phyloP scores from a whole-genome alignment of 1,140 invertebrate species.

The Centruroides vittatus region DNA sequence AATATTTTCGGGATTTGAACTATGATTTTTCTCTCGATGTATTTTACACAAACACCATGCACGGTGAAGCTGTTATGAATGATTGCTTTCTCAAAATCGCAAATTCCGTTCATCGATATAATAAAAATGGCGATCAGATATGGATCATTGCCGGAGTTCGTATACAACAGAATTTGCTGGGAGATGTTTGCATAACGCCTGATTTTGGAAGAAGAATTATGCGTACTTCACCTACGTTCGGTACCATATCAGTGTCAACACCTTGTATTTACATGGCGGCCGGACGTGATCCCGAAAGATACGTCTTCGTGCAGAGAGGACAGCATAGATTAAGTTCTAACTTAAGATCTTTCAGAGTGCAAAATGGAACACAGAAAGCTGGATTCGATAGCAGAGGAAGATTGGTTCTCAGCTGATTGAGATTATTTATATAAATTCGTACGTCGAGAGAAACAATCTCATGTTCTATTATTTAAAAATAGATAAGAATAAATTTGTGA shows the following conservation, averaged over 20 bases:
- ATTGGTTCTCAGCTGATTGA: slow-evolving; percentile 57
- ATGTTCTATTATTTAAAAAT: no score
- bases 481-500: no score
- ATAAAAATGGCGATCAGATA: slow-evolving; percentile 7
- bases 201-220: slow-evolving; percentile 24
- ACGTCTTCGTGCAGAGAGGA: slow-evolving; percentile 64
- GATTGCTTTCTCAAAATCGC: slow-evolving; percentile 33
- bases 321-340: slow-evolving; percentile 75
- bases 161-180: slow-evolving; percentile 9
- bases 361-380: slow-evolving; percentile 71
- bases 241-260: slow-evolving; percentile 62
- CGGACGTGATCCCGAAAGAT: slow-evolving; percentile 61
- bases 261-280: slow-evolving; percentile 70
- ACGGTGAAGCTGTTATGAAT: slow-evolving; percentile 36
- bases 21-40: slow-evolving; percentile 58
- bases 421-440: no score
- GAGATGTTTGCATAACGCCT: slow-evolving; percentile 10
- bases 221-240: slow-evolving; percentile 50
- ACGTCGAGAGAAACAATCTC: no score
- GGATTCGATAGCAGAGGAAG: slow-evolving; percentile 74
- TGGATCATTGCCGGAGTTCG: slow-evolving; percentile 11
- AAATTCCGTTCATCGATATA: background rate
- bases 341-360: slow-evolving; percentile 57
- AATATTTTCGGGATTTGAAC: slow-evolving; percentile 64
- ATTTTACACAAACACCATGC: slow-evolving; percentile 55